Percentiles rank a stretch among this genome's conserved stretches.
Evolutionary conservation across 2,888 invertebrate genomes (phyloP).

Genomic region (Drosophila anomalipes): DNA sequence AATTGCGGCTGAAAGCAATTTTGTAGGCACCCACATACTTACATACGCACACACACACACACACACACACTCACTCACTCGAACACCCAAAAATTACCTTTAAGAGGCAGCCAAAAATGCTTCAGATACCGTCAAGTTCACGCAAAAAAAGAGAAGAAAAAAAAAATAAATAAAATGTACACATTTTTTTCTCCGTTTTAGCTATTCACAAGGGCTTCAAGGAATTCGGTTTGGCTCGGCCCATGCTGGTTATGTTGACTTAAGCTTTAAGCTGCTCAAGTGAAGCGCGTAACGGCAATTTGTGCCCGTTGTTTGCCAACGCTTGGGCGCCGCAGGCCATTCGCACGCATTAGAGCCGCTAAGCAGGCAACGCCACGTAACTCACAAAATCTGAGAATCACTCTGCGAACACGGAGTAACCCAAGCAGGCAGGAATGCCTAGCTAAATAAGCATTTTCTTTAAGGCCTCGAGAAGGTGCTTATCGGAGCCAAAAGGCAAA

Average conservation of each 20-base stretch:
- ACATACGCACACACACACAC: conserved; percentile 12
- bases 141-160: conserved; percentile 9
- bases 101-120: conserved; percentile 67
- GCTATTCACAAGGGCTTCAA: conserved; percentile 60
- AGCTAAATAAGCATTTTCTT: conserved; percentile 33
- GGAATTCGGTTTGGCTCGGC: conserved; percentile 46
- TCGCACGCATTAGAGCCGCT: conserved; percentile 60
- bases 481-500: not conserved
- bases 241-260: conserved; percentile 66
- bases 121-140: conserved; percentile 64
- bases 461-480: not conserved
- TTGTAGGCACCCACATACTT: conserved; percentile 25
- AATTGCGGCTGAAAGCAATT: conserved; percentile 67
- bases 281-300: conserved; percentile 79
- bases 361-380: conserved; percentile 42
- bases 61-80: conserved; percentile 9
- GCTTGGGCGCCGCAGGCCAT: conserved; percentile 33
- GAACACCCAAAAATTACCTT: conserved; percentile 44
- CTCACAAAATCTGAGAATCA: conserved; percentile 42
- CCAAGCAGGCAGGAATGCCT: conserved; percentile 4
- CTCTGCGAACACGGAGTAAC: conserved; percentile 6
- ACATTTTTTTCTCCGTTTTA: conserved; percentile 47
- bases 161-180: conserved; percentile 50
- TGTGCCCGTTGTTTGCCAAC: conserved; percentile 64
- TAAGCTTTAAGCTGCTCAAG: conserved; percentile 79